Conservation (phyloP, 2,888 invertebrate species). For the Sinohyriopsis cumingii region DNA sequence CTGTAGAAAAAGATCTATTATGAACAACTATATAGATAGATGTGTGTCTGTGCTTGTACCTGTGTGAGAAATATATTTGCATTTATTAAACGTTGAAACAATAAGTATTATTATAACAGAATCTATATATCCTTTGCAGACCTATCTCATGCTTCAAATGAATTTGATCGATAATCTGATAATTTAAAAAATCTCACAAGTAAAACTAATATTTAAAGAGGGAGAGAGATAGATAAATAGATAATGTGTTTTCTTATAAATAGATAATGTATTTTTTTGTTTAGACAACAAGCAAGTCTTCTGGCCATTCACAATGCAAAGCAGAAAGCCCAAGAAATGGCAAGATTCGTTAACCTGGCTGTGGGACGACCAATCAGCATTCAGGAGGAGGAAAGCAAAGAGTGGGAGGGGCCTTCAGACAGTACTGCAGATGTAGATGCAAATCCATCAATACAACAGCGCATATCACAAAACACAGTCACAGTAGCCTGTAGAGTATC, state of each 20-base stretch:
- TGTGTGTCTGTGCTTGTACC: no score
- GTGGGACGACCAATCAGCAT: slow-evolving; percentile 60
- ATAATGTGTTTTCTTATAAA: not conserved
- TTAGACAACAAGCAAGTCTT: slow-evolving; percentile 64
- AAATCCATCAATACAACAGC: slow-evolving; percentile 55
- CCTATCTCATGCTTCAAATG: no score
- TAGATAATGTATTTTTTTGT: slow-evolving; percentile 8
- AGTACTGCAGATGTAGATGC: slow-evolving; percentile 44
- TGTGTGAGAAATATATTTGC: no score
- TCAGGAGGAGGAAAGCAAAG: slow-evolving; percentile 57
- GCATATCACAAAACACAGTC: slow-evolving; percentile 56
- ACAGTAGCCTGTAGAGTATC: slow-evolving; percentile 58
- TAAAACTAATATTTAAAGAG: no score
- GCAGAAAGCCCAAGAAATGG: slow-evolving; percentile 67
- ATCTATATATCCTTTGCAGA: no score
- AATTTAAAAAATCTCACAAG: no score
- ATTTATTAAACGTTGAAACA: no score
- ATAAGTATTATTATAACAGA: no score
- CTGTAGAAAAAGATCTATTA: no score
- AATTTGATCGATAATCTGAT: no score
- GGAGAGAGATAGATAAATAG: no score
- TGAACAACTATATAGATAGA: no score
- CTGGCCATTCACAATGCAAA: slow-evolving; percentile 66
- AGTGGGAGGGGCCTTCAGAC: slow-evolving; percentile 53
- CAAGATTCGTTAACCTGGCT: slow-evolving; percentile 57